Evolutionary conservation across 2,113 vertebrate species (phyloP).

Genomic region (Tinamus guttatus): DNA sequence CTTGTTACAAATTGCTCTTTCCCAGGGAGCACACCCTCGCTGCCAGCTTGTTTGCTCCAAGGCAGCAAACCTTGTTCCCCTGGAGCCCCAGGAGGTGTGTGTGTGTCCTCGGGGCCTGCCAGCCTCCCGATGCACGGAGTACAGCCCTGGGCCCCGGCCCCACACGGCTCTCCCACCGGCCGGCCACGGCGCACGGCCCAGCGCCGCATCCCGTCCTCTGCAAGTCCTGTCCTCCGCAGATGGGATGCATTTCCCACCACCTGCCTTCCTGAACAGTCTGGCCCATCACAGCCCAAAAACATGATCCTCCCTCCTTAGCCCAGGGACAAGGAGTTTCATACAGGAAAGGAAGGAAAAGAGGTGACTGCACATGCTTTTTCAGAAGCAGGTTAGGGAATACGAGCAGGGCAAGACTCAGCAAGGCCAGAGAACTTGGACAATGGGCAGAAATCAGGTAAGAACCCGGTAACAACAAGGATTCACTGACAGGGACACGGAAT

Average conservation of each 20-base stretch:
- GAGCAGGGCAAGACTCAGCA: neutral
- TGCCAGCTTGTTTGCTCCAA: neutral
- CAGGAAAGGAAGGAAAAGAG: neutral
- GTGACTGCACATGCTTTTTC: neutral
- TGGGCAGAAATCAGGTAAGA: neutral
- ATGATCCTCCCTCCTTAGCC: neutral
- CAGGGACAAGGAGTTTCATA: neutral
- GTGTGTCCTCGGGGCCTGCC: neutral
- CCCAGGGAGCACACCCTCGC: neutral
- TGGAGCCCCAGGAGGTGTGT: neutral
- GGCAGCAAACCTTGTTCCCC: neutral
- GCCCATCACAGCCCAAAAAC: neutral
- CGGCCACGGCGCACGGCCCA: neutral
- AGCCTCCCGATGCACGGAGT: neutral
- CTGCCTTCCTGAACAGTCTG: neutral
- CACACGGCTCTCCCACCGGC: neutral
- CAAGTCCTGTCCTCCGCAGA: fast-evolving
- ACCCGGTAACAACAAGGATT: neutral
- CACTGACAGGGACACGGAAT: neutral
- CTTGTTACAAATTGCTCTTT: neutral
- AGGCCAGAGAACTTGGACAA: neutral
- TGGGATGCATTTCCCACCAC: neutral
- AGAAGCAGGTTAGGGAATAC: neutral
- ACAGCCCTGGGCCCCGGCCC: too few species aligned
- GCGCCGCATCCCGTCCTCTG: neutral